phyloP scores from a whole-genome alignment of 2,113 vertebrate species.

The Sylvilagus bachmani region DNA sequence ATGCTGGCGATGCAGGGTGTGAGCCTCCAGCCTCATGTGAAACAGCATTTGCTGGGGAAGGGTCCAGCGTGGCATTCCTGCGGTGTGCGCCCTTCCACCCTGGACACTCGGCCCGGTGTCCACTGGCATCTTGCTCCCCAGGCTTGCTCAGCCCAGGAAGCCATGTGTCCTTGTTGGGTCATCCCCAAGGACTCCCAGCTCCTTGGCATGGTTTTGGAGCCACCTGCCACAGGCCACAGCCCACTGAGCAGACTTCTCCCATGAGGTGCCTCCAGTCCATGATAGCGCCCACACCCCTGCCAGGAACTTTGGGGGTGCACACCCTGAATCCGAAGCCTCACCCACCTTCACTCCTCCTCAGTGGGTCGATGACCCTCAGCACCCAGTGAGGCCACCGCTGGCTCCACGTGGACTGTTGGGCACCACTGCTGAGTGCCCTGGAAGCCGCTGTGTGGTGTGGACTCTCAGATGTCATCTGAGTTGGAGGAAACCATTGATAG shows the following conservation, averaged over 20 bases:
- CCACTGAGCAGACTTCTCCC: background rate
- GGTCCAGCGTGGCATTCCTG: background rate
- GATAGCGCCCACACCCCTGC: background rate
- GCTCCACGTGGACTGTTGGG: too few species aligned
- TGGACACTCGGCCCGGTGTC: background rate
- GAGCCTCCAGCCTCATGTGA: background rate
- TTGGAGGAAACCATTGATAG: too few species aligned
- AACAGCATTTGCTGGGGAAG: too few species aligned
- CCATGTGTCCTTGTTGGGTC: background rate
- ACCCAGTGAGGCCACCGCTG: too few species aligned
- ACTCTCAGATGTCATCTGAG: too few species aligned
- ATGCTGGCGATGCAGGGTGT: background rate
- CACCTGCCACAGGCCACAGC: background rate
- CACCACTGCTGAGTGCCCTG: too few species aligned
- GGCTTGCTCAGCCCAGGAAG: background rate
- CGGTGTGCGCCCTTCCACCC: too few species aligned
- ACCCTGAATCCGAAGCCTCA: background rate
- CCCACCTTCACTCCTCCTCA: too few species aligned
- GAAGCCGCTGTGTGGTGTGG: too few species aligned
- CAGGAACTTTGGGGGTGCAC: too few species aligned
- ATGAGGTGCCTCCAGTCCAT: background rate
- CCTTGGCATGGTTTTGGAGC: too few species aligned
- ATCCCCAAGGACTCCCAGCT: background rate
- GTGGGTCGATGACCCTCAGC: too few species aligned
- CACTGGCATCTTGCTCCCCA: fast-evolving